Conservation (phyloP, 2,888 invertebrate genomes). For the Lasioglossum malachurum region DNA sequence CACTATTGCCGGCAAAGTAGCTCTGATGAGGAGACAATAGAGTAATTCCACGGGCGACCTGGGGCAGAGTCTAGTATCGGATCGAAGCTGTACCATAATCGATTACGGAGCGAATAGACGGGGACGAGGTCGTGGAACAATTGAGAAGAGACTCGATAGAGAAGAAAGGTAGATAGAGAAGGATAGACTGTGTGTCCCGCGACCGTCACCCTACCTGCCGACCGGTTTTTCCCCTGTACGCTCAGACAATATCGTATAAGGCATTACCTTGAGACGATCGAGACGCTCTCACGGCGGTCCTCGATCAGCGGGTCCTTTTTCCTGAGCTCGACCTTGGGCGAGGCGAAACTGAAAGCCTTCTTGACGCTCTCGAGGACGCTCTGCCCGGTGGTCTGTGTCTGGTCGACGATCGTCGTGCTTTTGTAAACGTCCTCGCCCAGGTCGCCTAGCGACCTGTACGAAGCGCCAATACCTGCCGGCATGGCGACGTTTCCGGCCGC, state of each 20-base stretch:
- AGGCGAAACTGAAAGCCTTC: conserved; percentile 87
- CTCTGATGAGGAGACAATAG: neutral
- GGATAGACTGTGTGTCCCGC: conserved; percentile 26
- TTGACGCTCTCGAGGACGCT: conserved; percentile 87
- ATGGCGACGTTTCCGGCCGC: conserved; percentile 83
- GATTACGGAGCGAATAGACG: conserved; percentile 36
- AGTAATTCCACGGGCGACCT: conserved; percentile 6
- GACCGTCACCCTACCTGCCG: conserved; percentile 64
- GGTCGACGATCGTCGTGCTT: conserved; percentile 87
- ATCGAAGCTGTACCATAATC: conserved; percentile 14
- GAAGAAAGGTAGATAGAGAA: neutral
- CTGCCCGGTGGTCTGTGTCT: conserved; percentile 85
- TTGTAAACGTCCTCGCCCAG: conserved; percentile 88
- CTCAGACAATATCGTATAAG: conserved; percentile 64
- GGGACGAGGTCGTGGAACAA: conserved; percentile 63
- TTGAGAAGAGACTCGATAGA: conserved; percentile 33
- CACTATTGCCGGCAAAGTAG: neutral
- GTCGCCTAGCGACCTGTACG: conserved; percentile 87
- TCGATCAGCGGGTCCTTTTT: conserved; percentile 83
- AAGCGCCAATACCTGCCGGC: conserved; percentile 88
- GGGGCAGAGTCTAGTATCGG: conserved; percentile 1
- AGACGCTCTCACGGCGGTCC: conserved; percentile 83
- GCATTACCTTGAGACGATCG: conserved; percentile 84
- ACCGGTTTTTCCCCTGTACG: conserved; percentile 63
- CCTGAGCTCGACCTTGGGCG: conserved; percentile 83